Percentiles rank a stretch among this genome's conserved stretches.
These are phyloP conservation scores for Deilephila elpenor DNA, from an alignment of 2,888 invertebrate species.

Conservation along the genomic window DNA sequence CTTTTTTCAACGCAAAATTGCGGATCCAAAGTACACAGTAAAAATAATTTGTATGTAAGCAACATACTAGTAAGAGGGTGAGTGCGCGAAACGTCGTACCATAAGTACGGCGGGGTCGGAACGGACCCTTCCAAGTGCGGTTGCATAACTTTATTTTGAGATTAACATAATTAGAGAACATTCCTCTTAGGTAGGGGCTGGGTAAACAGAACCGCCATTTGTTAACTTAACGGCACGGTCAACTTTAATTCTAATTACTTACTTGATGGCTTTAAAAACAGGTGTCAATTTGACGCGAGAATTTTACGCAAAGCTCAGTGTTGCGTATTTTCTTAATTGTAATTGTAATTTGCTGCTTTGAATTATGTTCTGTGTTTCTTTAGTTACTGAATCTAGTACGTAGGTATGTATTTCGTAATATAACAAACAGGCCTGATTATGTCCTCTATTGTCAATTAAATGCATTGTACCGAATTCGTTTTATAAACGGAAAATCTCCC, in stretches of 20 bases:
- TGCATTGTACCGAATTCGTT: too few species aligned
- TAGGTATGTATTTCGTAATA: background rate
- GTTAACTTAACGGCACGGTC: conserved; percentile 50
- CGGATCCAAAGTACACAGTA: conserved; percentile 33
- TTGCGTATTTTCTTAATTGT: too few species aligned
- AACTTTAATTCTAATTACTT: conserved; percentile 56
- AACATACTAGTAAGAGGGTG: conserved; percentile 56
- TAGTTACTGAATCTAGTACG: background rate
- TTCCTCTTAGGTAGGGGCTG: conserved; percentile 61
- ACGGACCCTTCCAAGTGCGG: conserved; percentile 70
- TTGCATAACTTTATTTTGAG: conserved; percentile 79
- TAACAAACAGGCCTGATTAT: background rate
- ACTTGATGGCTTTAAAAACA: conserved; percentile 57
- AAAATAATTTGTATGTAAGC: conserved; percentile 55
- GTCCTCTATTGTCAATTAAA: too few species aligned
- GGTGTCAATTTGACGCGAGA: conserved; percentile 53
- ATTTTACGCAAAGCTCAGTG: background rate
- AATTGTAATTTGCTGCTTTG: too few species aligned
- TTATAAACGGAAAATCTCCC: background rate
- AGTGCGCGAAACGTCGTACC: conserved; percentile 63
- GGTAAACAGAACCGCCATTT: conserved; percentile 57
- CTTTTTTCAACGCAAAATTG: conserved; percentile 20
- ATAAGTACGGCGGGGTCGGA: conserved; percentile 51
- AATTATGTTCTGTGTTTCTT: background rate
- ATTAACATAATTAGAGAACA: conserved; percentile 80